phyloP scores from a whole-genome alignment of 2,888 invertebrate genomes.

The Plebejus argus region DNA sequence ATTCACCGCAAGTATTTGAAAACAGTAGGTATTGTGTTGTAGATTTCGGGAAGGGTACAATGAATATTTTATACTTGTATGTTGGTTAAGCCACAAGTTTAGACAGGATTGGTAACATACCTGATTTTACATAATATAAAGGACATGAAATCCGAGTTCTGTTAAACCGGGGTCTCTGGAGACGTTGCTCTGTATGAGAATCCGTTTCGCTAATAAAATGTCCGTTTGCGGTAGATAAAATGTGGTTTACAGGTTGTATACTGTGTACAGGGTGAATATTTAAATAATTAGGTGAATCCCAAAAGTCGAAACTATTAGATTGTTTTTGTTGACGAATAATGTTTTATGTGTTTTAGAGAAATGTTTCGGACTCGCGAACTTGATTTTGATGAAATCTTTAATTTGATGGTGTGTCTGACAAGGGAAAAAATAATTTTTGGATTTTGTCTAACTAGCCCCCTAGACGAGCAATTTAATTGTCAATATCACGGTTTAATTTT shows the following conservation, averaged over 20 bases:
- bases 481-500: too few species aligned
- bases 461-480: too few species aligned
- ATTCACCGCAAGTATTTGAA: background rate
- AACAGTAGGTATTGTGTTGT: background rate
- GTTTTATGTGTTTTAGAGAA: too few species aligned
- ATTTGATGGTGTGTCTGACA: background rate
- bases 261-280: background rate
- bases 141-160: background rate
- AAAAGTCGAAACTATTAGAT: too few species aligned
- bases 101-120: background rate
- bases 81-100: conserved; percentile 5
- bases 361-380: too few species aligned
- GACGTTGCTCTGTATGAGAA: background rate
- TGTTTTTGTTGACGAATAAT: too few species aligned
- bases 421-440: too few species aligned
- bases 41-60: background rate
- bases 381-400: too few species aligned
- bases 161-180: background rate
- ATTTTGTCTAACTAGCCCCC: too few species aligned
- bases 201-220: conserved; percentile 22
- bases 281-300: too few species aligned
- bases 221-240: background rate
- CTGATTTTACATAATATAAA: background rate
- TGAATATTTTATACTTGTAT: background rate
- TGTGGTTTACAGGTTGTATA: background rate